Evolutionary conservation across 2,797 vertebrate genomes (phyloP).

Genomic region (Todus mexicanus): DNA sequence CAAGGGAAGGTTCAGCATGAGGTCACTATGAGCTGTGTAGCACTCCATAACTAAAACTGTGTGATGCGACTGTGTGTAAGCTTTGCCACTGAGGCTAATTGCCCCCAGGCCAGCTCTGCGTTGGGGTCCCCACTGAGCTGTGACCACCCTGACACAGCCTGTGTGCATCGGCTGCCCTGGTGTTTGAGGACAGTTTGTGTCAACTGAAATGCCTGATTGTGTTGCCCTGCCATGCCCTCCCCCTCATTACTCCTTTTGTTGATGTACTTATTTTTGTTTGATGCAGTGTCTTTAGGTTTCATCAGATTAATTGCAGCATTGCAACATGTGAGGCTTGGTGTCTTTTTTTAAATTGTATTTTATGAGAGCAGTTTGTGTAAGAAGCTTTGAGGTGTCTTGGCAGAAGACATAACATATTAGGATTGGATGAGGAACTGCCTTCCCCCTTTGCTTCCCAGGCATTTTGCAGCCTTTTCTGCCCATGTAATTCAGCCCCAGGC

Average conservation of each 20-base stretch:
- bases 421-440: neutral
- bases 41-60: neutral
- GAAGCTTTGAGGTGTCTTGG: neutral
- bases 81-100: neutral
- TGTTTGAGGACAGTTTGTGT: too few species aligned
- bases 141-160: rapidly evolving
- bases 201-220: neutral
- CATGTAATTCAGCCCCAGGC: neutral
- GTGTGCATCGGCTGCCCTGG: neutral
- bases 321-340: rapidly evolving
- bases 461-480: neutral
- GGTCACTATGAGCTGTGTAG: neutral
- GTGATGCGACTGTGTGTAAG: neutral
- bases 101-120: rapidly evolving
- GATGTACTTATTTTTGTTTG: neutral
- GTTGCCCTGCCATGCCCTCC: too few species aligned
- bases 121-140: neutral
- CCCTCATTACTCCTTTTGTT: neutral
- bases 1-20: neutral
- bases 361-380: neutral
- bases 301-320: neutral
- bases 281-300: neutral
- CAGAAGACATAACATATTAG: neutral
- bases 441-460: neutral
- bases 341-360: neutral